Base-by-base conservation (phyloP, 2,888 invertebrate genomes). In the Pinctada fucata region DNA sequence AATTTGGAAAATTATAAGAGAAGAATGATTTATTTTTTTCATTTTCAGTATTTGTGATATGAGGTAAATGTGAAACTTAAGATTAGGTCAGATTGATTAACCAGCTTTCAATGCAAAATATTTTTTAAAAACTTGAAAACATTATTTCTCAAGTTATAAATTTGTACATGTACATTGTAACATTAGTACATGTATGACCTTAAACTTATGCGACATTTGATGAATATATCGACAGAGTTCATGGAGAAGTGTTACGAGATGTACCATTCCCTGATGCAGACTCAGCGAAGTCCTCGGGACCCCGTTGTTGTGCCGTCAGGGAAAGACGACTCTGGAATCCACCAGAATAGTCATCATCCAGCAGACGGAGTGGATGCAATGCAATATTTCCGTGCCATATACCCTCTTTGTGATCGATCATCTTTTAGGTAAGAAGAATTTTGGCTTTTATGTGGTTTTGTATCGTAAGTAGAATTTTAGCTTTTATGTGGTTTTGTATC, bases 241-340 rank as follows among this genome's bases (percentile, higher is more conserved):
- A 84, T 91, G 45, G 88, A 89, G 74, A 90, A 91, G 69, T 89
- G 90, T 78, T 83, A 84, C 4, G 87, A 88, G 78, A 83, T 90
- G 47, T 91, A 91, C 85, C 88, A 87, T 76, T 85, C 87, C 4
- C 82, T 91, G 65, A 85, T 90, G 4, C 87, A 89, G 80, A 88
- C 88, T 10, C 85, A 88, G 77, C 80, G 85, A 50, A 90, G 88
- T 76, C 89, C 90, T 0, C 77, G 89, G 1, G 91, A 91, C 70
- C 90, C 91, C 2, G 91, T 91, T 2, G 89, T 92, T 31, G 91
- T 91, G 6, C 91, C 92, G 2, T 91, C 92, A 1, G 90, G 89
- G 1, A 84, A 82, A 49, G 86, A 85, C 4, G 88, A 88, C 69
- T 79, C 86, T 2, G 85, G 82, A 49, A 82, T 88, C 10, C 88